Evolutionary conservation across 1,140 invertebrate genomes (phyloP).

Genomic region (Diprion similis): DNA sequence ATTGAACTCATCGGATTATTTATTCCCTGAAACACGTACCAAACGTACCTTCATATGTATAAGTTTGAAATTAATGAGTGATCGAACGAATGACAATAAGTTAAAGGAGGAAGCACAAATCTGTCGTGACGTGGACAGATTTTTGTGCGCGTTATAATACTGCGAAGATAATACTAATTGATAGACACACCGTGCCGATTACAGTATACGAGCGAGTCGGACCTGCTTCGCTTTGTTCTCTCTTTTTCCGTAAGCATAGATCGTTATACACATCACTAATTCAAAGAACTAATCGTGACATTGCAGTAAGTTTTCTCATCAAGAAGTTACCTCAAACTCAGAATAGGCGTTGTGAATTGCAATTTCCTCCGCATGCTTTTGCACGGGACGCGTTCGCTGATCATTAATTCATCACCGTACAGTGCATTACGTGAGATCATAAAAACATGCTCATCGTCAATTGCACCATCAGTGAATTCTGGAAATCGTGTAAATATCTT

Average conservation of each 20-base stretch:
- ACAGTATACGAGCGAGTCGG: no score
- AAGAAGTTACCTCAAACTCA: no score
- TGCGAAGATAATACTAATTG: neutral
- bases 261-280: neutral
- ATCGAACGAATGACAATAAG: neutral
- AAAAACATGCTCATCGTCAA: no score
- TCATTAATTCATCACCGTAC: neutral
- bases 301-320: neutral
- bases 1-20: neutral
- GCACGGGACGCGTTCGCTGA: no score
- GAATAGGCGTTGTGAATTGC: no score
- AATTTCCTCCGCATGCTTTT: no score
- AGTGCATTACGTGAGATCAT: no score
- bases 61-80: neutral
- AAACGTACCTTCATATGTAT: neutral
- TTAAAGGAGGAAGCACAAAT: neutral
- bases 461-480: no score
- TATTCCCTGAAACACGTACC: neutral
- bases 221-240: no score
- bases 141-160: neutral
- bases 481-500: no score
- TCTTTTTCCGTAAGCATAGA: no score
- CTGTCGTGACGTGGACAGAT: neutral
- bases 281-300: neutral
- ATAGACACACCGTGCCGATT: neutral